Evolutionary conservation across 2,113 vertebrate species (phyloP).

Genomic region (Nycticebus coucang): DNA sequence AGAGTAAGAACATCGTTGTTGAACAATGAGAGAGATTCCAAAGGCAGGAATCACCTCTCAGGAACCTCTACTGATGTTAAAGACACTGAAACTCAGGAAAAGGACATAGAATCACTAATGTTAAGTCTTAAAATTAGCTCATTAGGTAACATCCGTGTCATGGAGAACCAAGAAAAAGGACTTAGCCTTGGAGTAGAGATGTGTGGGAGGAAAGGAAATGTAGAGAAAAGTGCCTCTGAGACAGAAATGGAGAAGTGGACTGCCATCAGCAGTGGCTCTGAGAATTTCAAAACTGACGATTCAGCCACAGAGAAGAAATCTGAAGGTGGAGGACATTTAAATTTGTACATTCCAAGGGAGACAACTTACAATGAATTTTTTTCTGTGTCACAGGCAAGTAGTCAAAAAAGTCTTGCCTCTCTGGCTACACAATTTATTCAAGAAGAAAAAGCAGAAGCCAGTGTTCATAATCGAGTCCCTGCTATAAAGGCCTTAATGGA

Average conservation of each 20-base stretch:
- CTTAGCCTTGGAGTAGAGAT: not conserved
- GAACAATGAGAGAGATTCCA: not conserved
- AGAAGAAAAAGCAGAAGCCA: not conserved
- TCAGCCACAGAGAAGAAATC: not conserved
- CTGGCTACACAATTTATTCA: not conserved
- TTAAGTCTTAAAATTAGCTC: not conserved
- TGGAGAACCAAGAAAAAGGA: not conserved
- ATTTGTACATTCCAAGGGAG: not conserved
- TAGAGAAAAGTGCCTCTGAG: not conserved
- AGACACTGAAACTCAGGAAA: not conserved
- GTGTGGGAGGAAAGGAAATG: not conserved
- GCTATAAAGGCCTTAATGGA: not conserved
- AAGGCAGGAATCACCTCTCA: fast-evolving
- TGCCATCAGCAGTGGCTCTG: fast-evolving
- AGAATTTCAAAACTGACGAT: not conserved
- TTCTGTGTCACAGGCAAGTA: not conserved
- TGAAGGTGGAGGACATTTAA: not conserved
- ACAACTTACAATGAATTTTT: fast-evolving
- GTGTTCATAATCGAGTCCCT: not conserved
- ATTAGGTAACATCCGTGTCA: not conserved
- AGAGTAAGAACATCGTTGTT: conserved; percentile 26
- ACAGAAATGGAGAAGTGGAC: not conserved
- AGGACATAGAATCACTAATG: not conserved
- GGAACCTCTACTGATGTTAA: not conserved
- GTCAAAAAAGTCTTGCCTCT: not conserved